A percentile compares a stretch with the other conserved stretches of the same genome.
Evolutionary conservation across 2,888 invertebrate genomes (phyloP).

Genomic region (Altica lythri): DNA sequence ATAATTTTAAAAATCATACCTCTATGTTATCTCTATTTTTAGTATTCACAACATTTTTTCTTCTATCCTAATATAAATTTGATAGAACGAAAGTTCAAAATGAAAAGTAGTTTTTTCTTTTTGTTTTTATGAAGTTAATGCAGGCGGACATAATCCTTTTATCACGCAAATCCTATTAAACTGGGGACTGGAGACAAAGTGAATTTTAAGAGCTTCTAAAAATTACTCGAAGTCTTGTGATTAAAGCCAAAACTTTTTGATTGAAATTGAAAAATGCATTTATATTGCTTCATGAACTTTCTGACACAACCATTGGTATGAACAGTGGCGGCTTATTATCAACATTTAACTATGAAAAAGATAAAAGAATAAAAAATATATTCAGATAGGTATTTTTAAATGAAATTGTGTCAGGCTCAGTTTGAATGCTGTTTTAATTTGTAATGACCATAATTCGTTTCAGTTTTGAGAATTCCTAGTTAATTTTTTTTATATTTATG

Average conservation of each 20-base stretch:
- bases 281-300: slow-evolving; percentile 9
- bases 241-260: slow-evolving; percentile 50
- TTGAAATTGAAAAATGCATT: slow-evolving; percentile 44
- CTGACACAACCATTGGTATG: not conserved
- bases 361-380: too few relatives aligned
- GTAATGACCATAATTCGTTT: too few relatives aligned
- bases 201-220: slow-evolving; percentile 49
- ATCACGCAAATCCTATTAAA: slow-evolving; percentile 45
- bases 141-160: slow-evolving; percentile 44
- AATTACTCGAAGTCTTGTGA: slow-evolving; percentile 44
- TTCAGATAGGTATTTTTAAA: too few relatives aligned
- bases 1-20: too few relatives aligned
- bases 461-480: too few relatives aligned
- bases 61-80: too few relatives aligned
- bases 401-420: too few relatives aligned
- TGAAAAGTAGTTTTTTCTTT: slow-evolving; percentile 29
- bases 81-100: not conserved
- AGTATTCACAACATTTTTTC: too few relatives aligned
- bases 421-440: too few relatives aligned
- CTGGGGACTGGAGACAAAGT: slow-evolving; percentile 42
- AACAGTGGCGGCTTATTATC: not conserved
- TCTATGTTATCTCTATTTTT: too few relatives aligned
- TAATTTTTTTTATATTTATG: too few relatives aligned
- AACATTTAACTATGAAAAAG: too few relatives aligned
- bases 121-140: slow-evolving; percentile 41